Evolutionary conservation across 2,888 invertebrate genomes (phyloP).

Genomic region (Diarsia brunnea): DNA sequence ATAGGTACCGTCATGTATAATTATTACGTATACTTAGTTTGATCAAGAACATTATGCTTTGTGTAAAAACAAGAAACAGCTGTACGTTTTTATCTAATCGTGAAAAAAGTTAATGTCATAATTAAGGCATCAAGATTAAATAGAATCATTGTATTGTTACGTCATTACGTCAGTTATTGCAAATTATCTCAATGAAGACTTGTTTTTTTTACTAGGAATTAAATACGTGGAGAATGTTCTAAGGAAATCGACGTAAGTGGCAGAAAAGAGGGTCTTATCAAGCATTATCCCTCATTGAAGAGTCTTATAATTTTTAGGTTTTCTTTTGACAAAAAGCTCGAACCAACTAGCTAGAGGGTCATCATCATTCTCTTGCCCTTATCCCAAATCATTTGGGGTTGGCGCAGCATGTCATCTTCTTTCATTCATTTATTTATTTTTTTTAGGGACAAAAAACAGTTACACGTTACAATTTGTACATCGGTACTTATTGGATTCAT

Average conservation of each 20-base stretch:
- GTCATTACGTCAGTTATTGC: constrained; percentile 7
- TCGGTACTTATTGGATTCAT: too few species aligned
- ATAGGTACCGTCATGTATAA: too few species aligned
- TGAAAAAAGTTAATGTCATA: constrained; percentile 26
- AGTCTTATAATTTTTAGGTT: too few species aligned
- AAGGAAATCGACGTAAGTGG: not conserved
- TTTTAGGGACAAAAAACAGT: too few species aligned
- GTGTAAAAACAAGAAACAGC: constrained; percentile 33
- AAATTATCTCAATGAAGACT: not conserved
- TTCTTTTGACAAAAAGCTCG: too few species aligned
- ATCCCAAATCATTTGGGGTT: too few species aligned
- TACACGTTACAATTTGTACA: too few species aligned
- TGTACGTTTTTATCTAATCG: constrained; percentile 17
- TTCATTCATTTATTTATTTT: too few species aligned
- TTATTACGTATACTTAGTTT: not conserved
- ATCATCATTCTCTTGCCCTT: too few species aligned
- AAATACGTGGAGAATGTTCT: not conserved
- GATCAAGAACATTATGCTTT: constrained; percentile 10
- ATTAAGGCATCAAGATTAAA: constrained; percentile 21
- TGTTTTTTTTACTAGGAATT: not conserved
- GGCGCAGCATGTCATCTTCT: too few species aligned
- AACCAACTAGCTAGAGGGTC: too few species aligned
- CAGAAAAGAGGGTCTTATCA: not conserved
- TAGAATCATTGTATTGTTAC: constrained; percentile 23
- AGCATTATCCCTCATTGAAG: not conserved